Percentiles rank a stretch among this genome's conserved stretches.
phyloP scores from a whole-genome alignment of 2,888 invertebrate genomes.

The Tetranychus truncatus region DNA sequence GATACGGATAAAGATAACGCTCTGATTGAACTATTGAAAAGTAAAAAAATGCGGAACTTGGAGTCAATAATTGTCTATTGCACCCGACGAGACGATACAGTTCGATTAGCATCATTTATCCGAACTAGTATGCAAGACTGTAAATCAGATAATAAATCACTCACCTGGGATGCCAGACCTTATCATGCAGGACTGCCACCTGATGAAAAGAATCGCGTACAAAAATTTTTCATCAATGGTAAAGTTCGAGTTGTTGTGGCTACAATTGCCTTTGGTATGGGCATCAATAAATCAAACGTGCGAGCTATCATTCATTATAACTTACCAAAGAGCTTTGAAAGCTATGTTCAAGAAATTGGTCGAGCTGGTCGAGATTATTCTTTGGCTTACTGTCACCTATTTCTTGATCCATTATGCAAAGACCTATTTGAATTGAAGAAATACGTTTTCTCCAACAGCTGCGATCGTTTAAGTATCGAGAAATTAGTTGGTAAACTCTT shows the following conservation, averaged over 20 bases:
- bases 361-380: constrained; percentile 37
- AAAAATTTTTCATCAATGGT: constrained; percentile 52
- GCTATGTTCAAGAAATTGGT: constrained; percentile 38
- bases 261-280: constrained; percentile 40
- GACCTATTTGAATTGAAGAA: constrained; percentile 68
- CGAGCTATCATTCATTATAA: constrained; percentile 36
- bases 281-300: constrained; percentile 38
- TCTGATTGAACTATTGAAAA: constrained; percentile 48
- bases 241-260: constrained; percentile 44
- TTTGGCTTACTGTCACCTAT: constrained; percentile 46
- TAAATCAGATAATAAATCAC: constrained; percentile 16
- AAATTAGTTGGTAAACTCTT: constrained; percentile 65
- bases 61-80: constrained; percentile 82
- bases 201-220: constrained; percentile 58
- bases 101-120: constrained; percentile 54
- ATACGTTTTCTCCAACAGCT: constrained; percentile 69
- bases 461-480: constrained; percentile 64
- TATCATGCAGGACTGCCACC: constrained; percentile 84
- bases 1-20: constrained; percentile 62
- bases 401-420: constrained; percentile 46
- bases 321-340: constrained; percentile 36
- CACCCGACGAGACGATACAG: constrained; percentile 74
- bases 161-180: constrained; percentile 41
- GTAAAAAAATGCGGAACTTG: constrained; percentile 43
- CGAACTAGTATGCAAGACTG: constrained; percentile 50